Conservation (phyloP, 2,797 vertebrate species). For the Clarias fuscus region DNA sequence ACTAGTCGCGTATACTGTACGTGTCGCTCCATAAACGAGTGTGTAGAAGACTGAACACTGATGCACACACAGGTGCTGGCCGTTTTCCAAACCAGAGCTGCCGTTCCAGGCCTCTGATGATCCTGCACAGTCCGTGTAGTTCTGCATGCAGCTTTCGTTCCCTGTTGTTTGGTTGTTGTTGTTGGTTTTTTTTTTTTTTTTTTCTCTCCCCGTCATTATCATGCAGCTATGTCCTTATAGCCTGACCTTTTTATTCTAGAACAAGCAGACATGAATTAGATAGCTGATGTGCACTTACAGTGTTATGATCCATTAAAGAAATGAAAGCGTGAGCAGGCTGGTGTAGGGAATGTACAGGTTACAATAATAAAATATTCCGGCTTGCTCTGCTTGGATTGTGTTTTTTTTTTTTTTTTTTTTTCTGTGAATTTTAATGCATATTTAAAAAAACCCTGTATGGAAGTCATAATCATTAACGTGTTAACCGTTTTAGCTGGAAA, state of each 20-base stretch:
- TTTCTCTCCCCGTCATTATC: neutral
- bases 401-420: fast-evolving
- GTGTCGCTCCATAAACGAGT: neutral
- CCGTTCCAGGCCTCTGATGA: neutral
- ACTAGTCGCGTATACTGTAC: neutral
- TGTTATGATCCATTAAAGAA: neutral
- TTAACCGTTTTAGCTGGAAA: constrained; percentile 1
- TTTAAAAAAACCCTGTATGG: neutral
- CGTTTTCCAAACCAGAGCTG: neutral
- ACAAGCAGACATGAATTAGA: neutral
- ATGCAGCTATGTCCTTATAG: constrained; percentile 24
- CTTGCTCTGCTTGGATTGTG: neutral
- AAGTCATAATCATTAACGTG: neutral
- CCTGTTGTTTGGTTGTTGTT: neutral
- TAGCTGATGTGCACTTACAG: neutral
- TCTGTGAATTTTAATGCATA: neutral
- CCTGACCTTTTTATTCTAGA: constrained; percentile 5
- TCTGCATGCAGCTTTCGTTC: neutral
- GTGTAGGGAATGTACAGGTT: neutral
- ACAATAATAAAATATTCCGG: neutral
- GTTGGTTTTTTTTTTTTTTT: neutral
- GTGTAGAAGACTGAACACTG: neutral
- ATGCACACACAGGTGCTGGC: neutral
- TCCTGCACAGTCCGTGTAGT: neutral
- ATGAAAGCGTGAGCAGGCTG: too few relatives aligned